phyloP scores from a whole-genome alignment of 2,888 invertebrate genomes.

The Lasioglossum oenotherae region DNA sequence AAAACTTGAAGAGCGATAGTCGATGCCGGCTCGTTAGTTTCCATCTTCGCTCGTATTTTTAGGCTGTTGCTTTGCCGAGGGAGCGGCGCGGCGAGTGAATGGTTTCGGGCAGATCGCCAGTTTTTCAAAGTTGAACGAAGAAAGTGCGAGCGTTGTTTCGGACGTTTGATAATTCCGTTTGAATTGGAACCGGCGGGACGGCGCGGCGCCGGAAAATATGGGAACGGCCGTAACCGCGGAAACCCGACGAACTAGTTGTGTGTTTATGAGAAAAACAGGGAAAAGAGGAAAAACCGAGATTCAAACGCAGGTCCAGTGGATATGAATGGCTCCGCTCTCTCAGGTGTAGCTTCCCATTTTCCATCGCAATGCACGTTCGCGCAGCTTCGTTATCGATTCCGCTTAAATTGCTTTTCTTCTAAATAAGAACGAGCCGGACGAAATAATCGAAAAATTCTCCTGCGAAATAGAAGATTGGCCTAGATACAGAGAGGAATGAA shows the following conservation, averaged over 20 bases:
- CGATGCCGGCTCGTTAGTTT: slow-evolving; percentile 8
- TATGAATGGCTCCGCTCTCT: slow-evolving; percentile 37
- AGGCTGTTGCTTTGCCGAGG: slow-evolving; percentile 11
- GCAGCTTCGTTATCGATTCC: slow-evolving; percentile 11
- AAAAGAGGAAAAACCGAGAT: not conserved
- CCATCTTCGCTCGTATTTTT: slow-evolving; percentile 25
- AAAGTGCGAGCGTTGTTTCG: not conserved
- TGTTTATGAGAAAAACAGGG: not conserved
- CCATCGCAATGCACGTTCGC: slow-evolving; percentile 11
- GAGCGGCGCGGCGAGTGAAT: slow-evolving; percentile 19
- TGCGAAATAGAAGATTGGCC: not conserved
- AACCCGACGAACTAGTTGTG: not conserved
- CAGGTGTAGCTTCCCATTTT: slow-evolving; percentile 31
- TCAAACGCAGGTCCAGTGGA: slow-evolving; percentile 25
- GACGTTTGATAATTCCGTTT: not conserved
- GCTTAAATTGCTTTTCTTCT: not conserved
- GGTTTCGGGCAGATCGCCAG: slow-evolving; percentile 24
- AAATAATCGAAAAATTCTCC: not conserved
- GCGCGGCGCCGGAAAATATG: not conserved
- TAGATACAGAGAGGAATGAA: not conserved
- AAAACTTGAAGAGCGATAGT: not conserved
- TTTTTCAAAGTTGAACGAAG: slow-evolving; percentile 15
- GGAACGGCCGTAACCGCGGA: not conserved
- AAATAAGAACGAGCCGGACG: not conserved
- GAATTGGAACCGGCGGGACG: not conserved